These are phyloP conservation scores for Enteromius treurensis DNA, from an alignment of 2,797 vertebrate genomes.

Conservation along the genomic window DNA sequence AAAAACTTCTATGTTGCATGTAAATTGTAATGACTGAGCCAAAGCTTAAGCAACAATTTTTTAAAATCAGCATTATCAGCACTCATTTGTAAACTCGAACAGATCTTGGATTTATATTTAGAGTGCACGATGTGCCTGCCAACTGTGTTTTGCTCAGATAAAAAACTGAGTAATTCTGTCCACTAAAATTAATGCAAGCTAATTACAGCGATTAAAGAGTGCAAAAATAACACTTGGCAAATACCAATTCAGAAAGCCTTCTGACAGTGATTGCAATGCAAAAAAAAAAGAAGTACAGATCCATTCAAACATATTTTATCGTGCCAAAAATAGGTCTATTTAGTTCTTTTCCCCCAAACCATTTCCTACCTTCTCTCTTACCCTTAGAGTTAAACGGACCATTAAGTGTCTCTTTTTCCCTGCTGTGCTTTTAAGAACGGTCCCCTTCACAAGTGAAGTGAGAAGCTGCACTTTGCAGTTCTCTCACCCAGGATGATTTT, in stretches of 20 bases:
- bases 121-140: neutral
- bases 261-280: neutral
- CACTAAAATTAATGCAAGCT: neutral
- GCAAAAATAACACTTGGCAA: neutral
- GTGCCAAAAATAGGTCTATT: neutral
- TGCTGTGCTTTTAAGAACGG: neutral
- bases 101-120: neutral
- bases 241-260: neutral
- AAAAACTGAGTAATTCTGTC: conserved; percentile 1
- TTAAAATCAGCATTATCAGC: neutral
- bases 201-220: neutral
- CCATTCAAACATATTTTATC: neutral
- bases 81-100: neutral
- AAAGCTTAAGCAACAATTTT: neutral
- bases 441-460: neutral
- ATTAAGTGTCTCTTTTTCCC: neutral
- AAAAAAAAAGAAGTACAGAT: neutral
- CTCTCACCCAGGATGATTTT: neutral
- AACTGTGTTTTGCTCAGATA: neutral
- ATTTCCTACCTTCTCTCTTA: neutral
- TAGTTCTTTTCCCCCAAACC: neutral
- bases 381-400: neutral
- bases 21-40: neutral
- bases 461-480: conserved; percentile 8
- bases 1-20: neutral